A percentile compares a stretch with the other conserved stretches of the same genome.
phyloP scores from a whole-genome alignment of 92 coral and sea anemone species.

The Porites evermanni region DNA sequence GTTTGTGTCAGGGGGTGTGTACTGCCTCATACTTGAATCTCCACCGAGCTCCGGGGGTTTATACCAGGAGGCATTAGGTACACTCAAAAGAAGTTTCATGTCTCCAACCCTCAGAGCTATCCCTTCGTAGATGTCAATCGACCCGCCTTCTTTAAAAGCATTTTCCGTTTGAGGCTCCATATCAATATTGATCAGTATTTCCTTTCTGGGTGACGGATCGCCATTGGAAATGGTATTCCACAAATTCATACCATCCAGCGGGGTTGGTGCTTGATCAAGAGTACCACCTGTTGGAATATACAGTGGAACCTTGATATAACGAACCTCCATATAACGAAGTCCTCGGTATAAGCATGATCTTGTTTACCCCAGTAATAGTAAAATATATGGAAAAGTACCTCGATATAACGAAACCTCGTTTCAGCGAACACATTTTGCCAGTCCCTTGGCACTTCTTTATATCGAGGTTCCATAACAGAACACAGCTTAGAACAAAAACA shows the following conservation, averaged over 20 bases:
- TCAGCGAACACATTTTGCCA: too few relatives aligned
- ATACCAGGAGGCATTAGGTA: conserved; percentile 46
- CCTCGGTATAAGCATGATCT: too few relatives aligned
- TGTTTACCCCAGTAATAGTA: too few relatives aligned
- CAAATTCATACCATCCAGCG: conserved; percentile 67
- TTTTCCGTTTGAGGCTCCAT: background rate
- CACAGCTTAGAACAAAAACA: too few relatives aligned
- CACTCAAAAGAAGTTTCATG: conserved; percentile 56
- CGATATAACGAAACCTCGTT: too few relatives aligned
- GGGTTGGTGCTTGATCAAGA: background rate
- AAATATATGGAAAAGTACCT: too few relatives aligned
- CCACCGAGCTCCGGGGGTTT: conserved; percentile 53
- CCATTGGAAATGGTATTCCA: conserved; percentile 67
- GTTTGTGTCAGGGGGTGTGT: background rate
- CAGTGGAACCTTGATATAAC: too few relatives aligned
- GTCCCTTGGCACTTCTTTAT: too few relatives aligned
- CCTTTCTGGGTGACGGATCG: conserved; percentile 47
- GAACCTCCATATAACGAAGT: too few relatives aligned
- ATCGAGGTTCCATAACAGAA: too few relatives aligned
- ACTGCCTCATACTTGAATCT: conserved; percentile 1
- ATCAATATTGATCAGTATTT: conserved; percentile 69
- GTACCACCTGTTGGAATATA: conserved; percentile 52
- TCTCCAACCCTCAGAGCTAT: conserved; percentile 57
- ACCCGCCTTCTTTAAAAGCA: background rate
- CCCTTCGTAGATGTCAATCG: conserved; percentile 31